Conservation (phyloP, 2,888 invertebrate species). For the Dromius quadrimaculatus region DNA sequence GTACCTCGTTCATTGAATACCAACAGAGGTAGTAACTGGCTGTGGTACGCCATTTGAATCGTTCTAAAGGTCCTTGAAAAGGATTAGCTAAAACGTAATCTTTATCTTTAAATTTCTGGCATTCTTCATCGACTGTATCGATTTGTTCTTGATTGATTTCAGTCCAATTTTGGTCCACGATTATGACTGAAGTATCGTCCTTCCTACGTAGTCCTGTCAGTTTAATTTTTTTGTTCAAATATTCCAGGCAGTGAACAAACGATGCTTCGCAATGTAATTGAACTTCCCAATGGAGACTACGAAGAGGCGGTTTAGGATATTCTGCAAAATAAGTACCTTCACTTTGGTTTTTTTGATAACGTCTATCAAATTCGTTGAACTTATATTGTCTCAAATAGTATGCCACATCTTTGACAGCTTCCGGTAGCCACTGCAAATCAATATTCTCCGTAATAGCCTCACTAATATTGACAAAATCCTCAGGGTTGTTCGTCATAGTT, state of each 20-base stretch:
- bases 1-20: slow-evolving; percentile 72
- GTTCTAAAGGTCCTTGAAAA: slow-evolving; percentile 71
- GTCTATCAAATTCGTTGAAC: slow-evolving; percentile 74
- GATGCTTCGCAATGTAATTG: slow-evolving; percentile 69
- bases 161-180: slow-evolving; percentile 68
- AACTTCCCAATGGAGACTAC: slow-evolving; percentile 74
- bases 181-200: slow-evolving; percentile 69
- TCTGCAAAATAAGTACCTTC: slow-evolving; percentile 62
- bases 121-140: slow-evolving; percentile 67
- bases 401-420: slow-evolving; percentile 71
- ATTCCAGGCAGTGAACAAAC: slow-evolving; percentile 71
- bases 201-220: slow-evolving; percentile 66
- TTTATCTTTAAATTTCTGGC: slow-evolving; percentile 65
- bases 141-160: slow-evolving; percentile 64
- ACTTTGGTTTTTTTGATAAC: slow-evolving; percentile 62
- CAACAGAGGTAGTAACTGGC: slow-evolving; percentile 78
- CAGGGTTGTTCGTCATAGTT: background rate
- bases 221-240: slow-evolving; percentile 66
- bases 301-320: slow-evolving; percentile 72
- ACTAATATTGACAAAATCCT: background rate
- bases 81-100: slow-evolving; percentile 68
- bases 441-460: slow-evolving; percentile 17
- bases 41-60: slow-evolving; percentile 74
- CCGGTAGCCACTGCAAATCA: slow-evolving; percentile 64
- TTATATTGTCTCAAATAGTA: slow-evolving; percentile 74